Evolutionary conservation across 1,140 invertebrate genomes (phyloP).

Genomic region (Homarus americanus): DNA sequence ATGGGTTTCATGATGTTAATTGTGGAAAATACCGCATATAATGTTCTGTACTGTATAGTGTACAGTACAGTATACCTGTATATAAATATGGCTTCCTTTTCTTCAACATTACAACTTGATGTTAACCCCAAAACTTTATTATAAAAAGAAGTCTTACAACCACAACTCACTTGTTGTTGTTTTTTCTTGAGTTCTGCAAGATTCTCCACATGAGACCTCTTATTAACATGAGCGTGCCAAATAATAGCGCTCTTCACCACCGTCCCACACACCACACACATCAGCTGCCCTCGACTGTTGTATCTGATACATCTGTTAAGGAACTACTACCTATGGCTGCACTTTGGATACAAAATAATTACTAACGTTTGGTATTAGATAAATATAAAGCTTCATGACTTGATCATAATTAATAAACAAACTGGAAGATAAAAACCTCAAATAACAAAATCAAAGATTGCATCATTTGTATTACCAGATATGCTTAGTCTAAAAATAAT

Average conservation of each 20-base stretch:
- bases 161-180: slow-evolving; percentile 66
- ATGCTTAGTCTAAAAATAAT: too few relatives aligned
- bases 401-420: background rate
- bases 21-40: too few relatives aligned
- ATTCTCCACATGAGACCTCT: slow-evolving; percentile 70
- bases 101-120: too few relatives aligned
- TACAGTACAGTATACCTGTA: too few relatives aligned
- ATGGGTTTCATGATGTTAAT: too few relatives aligned
- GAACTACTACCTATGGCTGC: background rate
- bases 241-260: slow-evolving; percentile 72
- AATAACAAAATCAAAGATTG: background rate
- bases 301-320: slow-evolving; percentile 46
- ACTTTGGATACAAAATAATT: too few relatives aligned
- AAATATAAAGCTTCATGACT: background rate
- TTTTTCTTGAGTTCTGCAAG: slow-evolving; percentile 64
- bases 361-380: too few relatives aligned
- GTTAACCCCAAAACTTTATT: too few relatives aligned
- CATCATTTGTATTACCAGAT: too few relatives aligned
- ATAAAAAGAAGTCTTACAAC: too few relatives aligned
- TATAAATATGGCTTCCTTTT: too few relatives aligned
- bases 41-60: too few relatives aligned
- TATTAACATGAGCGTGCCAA: slow-evolving; percentile 73
- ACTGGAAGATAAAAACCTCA: background rate
- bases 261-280: slow-evolving; percentile 72
- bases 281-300: slow-evolving; percentile 71